These are phyloP conservation scores for Strongylocentrotus purpuratus DNA, from an alignment of 35 echinoderm and acorn worm species.

Conservation along the genomic window DNA sequence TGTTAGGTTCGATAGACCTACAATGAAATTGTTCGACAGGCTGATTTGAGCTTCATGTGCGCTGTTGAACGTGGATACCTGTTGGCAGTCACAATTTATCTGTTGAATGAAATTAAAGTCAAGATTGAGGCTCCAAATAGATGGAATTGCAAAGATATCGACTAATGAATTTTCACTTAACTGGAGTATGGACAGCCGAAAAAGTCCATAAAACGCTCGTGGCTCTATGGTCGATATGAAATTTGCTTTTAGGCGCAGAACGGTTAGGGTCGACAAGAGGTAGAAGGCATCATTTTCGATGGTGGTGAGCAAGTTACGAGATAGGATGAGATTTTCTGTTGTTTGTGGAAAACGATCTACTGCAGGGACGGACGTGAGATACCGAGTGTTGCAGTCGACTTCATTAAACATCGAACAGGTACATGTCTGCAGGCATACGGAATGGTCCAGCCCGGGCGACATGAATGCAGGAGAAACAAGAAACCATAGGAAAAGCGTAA, in stretches of 20 bases:
- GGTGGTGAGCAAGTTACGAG: neutral
- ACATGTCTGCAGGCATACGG: neutral
- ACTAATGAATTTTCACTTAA: neutral
- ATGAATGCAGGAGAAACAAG: neutral
- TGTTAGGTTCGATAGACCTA: neutral
- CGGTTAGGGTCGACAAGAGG: neutral
- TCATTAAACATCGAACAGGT: neutral
- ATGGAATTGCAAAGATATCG: neutral
- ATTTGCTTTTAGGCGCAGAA: neutral
- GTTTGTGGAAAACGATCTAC: neutral
- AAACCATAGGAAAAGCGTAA: neutral
- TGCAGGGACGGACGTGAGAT: neutral
- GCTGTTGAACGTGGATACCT: neutral
- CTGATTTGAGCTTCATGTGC: neutral
- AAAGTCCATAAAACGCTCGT: neutral
- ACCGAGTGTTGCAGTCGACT: neutral
- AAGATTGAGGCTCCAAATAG: neutral
- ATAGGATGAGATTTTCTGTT: neutral
- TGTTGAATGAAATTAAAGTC: neutral
- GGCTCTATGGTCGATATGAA: neutral
- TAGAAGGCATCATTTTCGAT: neutral
- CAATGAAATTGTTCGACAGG: neutral
- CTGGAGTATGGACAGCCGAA: neutral
- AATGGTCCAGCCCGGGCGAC: neutral
- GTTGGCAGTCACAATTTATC: neutral